A percentile compares a stretch with the other conserved stretches of the same genome.
These are phyloP conservation scores for Melinopterus prodromus DNA, from an alignment of 2,888 invertebrate species.

Conservation along the genomic window DNA sequence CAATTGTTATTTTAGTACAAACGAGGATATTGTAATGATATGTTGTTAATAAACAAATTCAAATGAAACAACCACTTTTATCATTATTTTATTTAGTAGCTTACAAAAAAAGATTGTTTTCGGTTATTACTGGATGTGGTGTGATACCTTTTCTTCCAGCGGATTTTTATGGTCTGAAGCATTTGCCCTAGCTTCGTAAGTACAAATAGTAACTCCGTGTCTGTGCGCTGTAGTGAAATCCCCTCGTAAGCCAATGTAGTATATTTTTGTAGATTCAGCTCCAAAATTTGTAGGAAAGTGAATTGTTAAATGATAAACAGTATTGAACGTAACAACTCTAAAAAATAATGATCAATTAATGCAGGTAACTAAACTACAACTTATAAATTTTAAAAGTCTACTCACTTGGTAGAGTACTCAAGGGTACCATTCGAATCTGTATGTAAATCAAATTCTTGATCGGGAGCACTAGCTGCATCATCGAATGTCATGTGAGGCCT, in stretches of 20 bases:
- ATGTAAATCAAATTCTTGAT: constrained; percentile 90
- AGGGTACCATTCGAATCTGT: constrained; percentile 80
- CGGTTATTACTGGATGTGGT: constrained; percentile 63
- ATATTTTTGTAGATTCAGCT: constrained; percentile 82
- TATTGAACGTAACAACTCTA: constrained; percentile 92
- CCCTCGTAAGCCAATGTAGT: constrained; percentile 94
- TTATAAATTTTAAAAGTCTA: constrained; percentile 35
- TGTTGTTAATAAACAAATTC: constrained; percentile 48
- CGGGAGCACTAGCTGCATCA: constrained; percentile 75
- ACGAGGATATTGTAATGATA: constrained; percentile 43
- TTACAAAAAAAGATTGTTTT: background rate
- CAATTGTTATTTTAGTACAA: constrained; percentile 54
- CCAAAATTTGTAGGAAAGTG: constrained; percentile 93
- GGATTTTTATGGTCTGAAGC: constrained; percentile 84
- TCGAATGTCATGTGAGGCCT: constrained; percentile 95
- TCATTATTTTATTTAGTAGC: background rate
- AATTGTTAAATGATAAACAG: constrained; percentile 86
- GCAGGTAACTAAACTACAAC: constrained; percentile 1
- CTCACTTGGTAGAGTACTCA: constrained; percentile 92
- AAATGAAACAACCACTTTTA: constrained; percentile 6
- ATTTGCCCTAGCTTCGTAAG: constrained; percentile 88
- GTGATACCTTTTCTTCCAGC: constrained; percentile 68
- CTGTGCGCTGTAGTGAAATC: constrained; percentile 86
- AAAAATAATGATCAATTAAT: constrained; percentile 50
- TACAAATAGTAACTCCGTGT: constrained; percentile 91